Conservation (phyloP, 2,888 invertebrate genomes). For the Heliconius aoede region DNA sequence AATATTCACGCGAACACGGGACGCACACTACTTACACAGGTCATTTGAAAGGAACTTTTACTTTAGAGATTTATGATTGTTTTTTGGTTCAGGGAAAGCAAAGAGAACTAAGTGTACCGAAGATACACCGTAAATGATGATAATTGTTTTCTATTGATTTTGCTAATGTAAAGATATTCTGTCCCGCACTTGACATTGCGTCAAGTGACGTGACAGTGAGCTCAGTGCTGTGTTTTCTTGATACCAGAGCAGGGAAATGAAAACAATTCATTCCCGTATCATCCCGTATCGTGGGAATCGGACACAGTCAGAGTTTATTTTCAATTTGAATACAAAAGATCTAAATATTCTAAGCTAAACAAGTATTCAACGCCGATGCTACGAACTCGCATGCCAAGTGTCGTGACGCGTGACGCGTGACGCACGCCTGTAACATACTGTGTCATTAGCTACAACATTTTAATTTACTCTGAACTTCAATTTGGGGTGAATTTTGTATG, state of each 20-base stretch:
- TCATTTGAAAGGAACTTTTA: neutral
- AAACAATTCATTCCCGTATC: too few species aligned
- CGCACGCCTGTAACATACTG: constrained; percentile 1
- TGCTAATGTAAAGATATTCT: too few species aligned
- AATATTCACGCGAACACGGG: constrained; percentile 23
- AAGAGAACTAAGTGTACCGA: too few species aligned
- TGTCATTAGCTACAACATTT: constrained; percentile 38
- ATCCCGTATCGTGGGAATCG: too few species aligned
- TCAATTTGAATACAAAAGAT: neutral
- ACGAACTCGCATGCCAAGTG: constrained; percentile 34
- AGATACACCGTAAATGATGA: too few species aligned
- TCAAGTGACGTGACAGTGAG: too few species aligned
- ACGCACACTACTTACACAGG: neutral
- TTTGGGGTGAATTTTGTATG: constrained; percentile 12
- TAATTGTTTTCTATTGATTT: too few species aligned
- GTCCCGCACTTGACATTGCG: too few species aligned
- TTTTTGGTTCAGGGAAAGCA: too few species aligned
- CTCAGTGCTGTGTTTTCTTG: too few species aligned
- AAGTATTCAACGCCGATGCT: constrained; percentile 22
- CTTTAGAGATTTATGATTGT: too few species aligned
- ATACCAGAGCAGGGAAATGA: too few species aligned
- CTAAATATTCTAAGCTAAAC: neutral
- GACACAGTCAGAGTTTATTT: neutral
- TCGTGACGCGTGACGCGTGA: constrained; percentile 35
- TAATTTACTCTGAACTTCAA: constrained; percentile 26